phyloP scores from a whole-genome alignment of 1,140 invertebrate genomes.

The Chionoecetes opilio region DNA sequence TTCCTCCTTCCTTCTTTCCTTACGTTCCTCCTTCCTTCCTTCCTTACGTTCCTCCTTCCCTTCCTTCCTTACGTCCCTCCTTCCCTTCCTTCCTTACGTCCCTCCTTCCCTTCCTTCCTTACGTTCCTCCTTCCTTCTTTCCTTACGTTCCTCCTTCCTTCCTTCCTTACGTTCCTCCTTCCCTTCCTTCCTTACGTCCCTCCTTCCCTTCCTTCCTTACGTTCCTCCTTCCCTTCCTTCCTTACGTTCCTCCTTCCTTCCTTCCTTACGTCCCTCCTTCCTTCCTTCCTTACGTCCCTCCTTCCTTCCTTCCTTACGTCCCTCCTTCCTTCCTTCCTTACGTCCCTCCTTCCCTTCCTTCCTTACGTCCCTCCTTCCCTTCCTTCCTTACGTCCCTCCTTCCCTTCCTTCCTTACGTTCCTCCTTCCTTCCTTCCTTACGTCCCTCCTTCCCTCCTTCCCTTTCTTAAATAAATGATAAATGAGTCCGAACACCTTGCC shows the following conservation, averaged over 20 bases:
- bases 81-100: no score
- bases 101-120: no score
- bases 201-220: not conserved
- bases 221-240: not conserved
- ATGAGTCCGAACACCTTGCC: not conserved
- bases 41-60: no score
- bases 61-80: no score
- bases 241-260: not conserved
- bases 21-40: no score
- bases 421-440: not conserved
- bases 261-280: not conserved
- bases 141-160: not conserved
- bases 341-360: not conserved
- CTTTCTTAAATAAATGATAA: not conserved
- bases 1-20: no score
- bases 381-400: not conserved
- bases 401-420: not conserved
- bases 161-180: not conserved
- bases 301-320: not conserved
- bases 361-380: not conserved
- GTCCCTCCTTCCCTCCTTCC: not conserved
- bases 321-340: not conserved
- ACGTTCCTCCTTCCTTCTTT: not conserved
- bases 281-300: not conserved
- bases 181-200: not conserved